Base-by-base conservation (phyloP, 2,797 vertebrate genomes). In the Crenichthys baileyi region DNA sequence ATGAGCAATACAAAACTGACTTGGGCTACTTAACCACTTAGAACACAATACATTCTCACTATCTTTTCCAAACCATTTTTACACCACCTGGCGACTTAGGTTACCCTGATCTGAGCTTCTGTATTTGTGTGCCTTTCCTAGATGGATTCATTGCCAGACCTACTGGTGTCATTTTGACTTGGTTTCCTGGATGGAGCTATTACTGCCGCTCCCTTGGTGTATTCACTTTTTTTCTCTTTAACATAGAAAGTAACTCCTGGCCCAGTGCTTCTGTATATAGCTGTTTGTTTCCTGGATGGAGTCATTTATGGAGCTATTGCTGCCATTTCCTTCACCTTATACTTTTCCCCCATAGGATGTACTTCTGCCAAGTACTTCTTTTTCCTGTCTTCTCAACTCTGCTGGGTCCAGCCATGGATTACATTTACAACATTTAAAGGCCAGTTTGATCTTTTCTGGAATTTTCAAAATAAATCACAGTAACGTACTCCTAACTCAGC, bases 1-100 rank as follows among this genome's bases (percentile, higher is more conserved):
- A 77, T 4, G 29, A 74, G 87, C 89, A 94, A 93, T 83, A 78
- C 65, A 72, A 85, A 81, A 80, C 76, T 20, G 63, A 73, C 75
- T 81, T 77, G 50, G 79, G 29, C 81, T 80, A 79, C 83, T 87
- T 88, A 79, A 73, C 71, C 55, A 55, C 60, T 31, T 18, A 50
- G 16, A 18, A 18, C 18, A 36, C 15, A 63, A 76, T 82, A 80
- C 78, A 70, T 22, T 36, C 68, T 83, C 9, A 39, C 73, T 55
- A 72, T 71, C 73, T 74, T 61, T 73, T 67, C 82, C 70, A 15
- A 73, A 83, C 80, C 70, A 7, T 76, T 41, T 24, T 83, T 71
- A 73, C 76, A 81, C 79, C 72, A 79, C 82, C 73, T 75, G 67
- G 81, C 81, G 78, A 9, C 18, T 68, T 20, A 36, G 2, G 15